Conservation (phyloP, 2,113 vertebrate genomes). For the Stomatorhinus ivindoensis region DNA sequence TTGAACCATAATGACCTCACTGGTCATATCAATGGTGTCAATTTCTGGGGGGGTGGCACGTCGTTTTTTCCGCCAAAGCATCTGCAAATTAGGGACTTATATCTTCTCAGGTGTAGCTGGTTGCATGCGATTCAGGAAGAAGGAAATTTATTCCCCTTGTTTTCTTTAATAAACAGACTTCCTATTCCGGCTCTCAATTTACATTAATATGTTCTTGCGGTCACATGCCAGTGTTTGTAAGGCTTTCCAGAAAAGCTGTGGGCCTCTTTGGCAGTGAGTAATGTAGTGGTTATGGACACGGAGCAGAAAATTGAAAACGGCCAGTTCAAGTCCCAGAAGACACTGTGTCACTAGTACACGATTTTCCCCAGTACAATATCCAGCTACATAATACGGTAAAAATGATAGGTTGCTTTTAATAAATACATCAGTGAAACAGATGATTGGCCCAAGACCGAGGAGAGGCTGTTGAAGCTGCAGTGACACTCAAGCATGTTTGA, state of each 20-base stretch:
- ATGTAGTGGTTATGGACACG: not conserved
- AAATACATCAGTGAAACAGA: not conserved
- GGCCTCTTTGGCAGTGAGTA: not conserved
- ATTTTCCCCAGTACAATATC: not conserved
- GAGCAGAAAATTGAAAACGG: not conserved
- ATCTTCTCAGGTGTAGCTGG: not conserved
- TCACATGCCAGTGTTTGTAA: not conserved
- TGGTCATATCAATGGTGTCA: not conserved
- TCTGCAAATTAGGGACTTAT: slow-evolving; percentile 19
- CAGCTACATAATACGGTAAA: not conserved
- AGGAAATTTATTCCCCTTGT: not conserved
- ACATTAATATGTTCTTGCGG: not conserved
- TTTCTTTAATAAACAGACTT: slow-evolving; percentile 2
- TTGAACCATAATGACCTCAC: not conserved
- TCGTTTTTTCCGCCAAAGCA: slow-evolving; percentile 9
- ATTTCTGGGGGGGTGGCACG: slow-evolving; percentile 9
- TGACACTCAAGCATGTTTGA: not conserved
- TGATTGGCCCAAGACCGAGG: not conserved
- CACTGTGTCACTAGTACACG: not conserved
- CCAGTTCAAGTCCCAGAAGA: not conserved
- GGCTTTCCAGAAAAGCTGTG: not conserved
- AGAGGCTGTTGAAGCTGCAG: not conserved
- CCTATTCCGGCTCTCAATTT: not conserved
- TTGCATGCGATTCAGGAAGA: not conserved
- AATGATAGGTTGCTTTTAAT: not conserved